Evolutionary conservation across 1,140 invertebrate species (phyloP).

Genomic region (Neodiprion pinetum): DNA sequence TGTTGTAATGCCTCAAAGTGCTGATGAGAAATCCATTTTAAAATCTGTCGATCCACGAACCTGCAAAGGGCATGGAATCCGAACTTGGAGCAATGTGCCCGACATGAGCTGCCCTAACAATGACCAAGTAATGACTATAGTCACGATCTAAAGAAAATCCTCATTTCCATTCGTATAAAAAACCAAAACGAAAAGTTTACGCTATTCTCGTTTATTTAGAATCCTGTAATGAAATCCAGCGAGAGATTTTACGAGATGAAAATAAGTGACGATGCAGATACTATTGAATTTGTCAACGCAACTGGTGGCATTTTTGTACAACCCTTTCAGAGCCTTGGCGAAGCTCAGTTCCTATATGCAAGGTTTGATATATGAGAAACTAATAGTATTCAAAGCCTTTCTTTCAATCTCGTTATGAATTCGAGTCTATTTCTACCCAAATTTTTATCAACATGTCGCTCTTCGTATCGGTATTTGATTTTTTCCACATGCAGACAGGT

Average conservation of each 20-base stretch:
- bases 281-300: conserved; percentile 49
- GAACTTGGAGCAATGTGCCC: conserved; percentile 54
- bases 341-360: conserved; percentile 53
- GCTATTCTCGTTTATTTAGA: conserved; percentile 34
- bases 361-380: conserved; percentile 32
- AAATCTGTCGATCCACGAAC: conserved; percentile 54
- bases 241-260: conserved; percentile 51
- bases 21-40: conserved; percentile 45
- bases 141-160: not conserved
- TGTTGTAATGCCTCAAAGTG: conserved; percentile 41
- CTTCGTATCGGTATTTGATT: conserved; percentile 16
- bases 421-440: conserved; percentile 13
- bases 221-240: conserved; percentile 53
- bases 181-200: not conserved
- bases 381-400: too few relatives aligned
- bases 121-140: conserved; percentile 44
- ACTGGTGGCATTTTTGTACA: conserved; percentile 56
- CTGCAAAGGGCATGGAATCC: conserved; percentile 47
- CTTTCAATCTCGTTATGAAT: not conserved
- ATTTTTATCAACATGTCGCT: not conserved
- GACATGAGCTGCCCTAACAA: conserved; percentile 49
- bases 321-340: conserved; percentile 55
- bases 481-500: conserved; percentile 33
- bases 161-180: not conserved
- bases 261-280: conserved; percentile 31